Percentiles rank a stretch among this genome's conserved stretches.
These are phyloP conservation scores for Lumbricus terrestris DNA, from an alignment of 2,888 invertebrate species.

Conservation along the genomic window DNA sequence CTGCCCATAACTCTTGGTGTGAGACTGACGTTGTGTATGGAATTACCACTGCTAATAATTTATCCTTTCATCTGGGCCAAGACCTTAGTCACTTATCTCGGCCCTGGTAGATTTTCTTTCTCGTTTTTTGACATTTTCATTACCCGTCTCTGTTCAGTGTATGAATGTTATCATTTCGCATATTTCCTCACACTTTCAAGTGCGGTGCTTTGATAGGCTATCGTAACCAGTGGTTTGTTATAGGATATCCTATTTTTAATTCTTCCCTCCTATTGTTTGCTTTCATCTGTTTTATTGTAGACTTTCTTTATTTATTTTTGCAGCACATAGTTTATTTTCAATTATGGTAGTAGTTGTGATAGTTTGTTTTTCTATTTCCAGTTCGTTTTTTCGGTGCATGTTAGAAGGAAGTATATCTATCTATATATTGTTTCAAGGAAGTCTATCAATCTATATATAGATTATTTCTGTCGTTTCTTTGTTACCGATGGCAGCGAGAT, in stretches of 20 bases:
- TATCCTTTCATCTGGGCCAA: background rate
- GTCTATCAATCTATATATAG: background rate
- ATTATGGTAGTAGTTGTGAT: background rate
- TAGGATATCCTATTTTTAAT: background rate
- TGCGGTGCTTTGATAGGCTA: background rate
- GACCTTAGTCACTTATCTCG: background rate
- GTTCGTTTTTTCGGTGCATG: background rate
- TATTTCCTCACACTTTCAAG: background rate
- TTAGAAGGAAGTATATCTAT: background rate
- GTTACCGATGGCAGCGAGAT: background rate
- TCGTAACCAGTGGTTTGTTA: background rate
- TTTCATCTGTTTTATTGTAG: background rate
- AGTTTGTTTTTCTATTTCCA: background rate
- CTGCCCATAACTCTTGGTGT: background rate
- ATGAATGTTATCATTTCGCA: slow-evolving; percentile 12
- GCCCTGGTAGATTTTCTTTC: background rate
- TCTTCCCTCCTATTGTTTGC: background rate
- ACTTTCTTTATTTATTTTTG: background rate
- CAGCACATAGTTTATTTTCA: background rate
- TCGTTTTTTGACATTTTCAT: background rate
- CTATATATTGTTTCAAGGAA: too few relatives aligned
- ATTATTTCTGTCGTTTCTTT: background rate
- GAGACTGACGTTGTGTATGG: background rate
- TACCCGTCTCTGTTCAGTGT: background rate
- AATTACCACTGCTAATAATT: background rate